These are phyloP conservation scores for Rostratula benghalensis DNA, from an alignment of 2,113 vertebrate species.

Conservation along the genomic window DNA sequence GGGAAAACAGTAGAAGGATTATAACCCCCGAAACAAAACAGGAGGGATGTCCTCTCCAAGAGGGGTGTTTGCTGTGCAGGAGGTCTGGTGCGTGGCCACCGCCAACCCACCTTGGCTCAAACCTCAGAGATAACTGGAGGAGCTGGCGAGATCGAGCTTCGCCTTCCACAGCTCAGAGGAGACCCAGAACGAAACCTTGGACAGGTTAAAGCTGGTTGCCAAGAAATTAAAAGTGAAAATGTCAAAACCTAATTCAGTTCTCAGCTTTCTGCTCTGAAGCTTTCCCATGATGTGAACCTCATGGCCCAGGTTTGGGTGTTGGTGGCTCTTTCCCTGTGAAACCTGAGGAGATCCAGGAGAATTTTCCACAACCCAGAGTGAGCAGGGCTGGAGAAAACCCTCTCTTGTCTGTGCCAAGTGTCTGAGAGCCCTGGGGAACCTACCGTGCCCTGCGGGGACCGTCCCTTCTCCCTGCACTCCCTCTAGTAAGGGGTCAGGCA, in stretches of 20 bases:
- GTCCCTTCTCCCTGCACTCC: not conserved
- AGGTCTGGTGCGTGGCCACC: not conserved
- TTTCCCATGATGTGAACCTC: not conserved
- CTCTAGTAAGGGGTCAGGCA: not conserved
- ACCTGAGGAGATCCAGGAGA: not conserved
- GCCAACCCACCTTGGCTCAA: rapidly evolving
- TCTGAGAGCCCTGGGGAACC: not conserved
- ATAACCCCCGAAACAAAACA: not conserved
- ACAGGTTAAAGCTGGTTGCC: not conserved
- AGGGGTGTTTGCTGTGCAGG: not conserved
- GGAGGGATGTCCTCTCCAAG: not conserved
- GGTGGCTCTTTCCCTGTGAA: not conserved
- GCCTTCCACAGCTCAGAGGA: not conserved
- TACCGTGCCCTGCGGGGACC: not conserved
- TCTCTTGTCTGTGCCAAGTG: not conserved
- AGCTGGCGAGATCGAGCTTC: not conserved
- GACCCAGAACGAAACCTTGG: rapidly evolving
- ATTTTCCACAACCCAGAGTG: not conserved
- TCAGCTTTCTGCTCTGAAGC: not conserved
- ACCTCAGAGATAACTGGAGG: not conserved
- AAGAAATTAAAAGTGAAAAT: not conserved
- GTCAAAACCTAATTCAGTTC: not conserved
- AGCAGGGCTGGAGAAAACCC: not conserved
- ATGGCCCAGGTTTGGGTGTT: rapidly evolving
- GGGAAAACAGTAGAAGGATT: not conserved